phyloP scores from a whole-genome alignment of 2,797 vertebrate genomes.

The Tiaroga cobitis region DNA sequence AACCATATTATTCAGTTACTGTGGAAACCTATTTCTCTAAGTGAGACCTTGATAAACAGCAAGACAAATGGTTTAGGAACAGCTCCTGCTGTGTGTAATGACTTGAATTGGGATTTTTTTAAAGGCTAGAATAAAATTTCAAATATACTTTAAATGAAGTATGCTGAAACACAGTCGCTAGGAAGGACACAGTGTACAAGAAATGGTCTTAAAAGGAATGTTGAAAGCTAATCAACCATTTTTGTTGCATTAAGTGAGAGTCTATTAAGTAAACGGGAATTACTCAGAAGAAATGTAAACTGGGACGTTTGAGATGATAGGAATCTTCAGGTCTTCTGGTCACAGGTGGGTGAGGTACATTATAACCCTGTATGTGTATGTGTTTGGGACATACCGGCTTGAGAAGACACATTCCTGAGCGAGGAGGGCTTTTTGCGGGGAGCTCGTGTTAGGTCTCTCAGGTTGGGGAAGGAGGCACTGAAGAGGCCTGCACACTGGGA shows the following conservation, averaged over 20 bases:
- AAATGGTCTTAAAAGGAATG: neutral
- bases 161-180: neutral
- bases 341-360: neutral
- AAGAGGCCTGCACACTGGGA: conserved; percentile 95
- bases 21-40: neutral
- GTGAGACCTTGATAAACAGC: neutral
- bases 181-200: neutral
- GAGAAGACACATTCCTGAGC: conserved; percentile 87
- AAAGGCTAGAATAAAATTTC: neutral
- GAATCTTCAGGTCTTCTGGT: neutral
- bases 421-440: conserved; percentile 90
- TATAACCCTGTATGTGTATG: conserved; percentile 13
- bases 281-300: neutral
- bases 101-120: neutral
- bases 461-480: conserved; percentile 97
- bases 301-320: neutral
- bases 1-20: neutral
- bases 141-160: neutral
- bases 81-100: neutral
- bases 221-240: neutral
- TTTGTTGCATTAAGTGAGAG: neutral
- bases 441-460: conserved; percentile 93
- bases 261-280: neutral
- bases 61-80: neutral
- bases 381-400: conserved; percentile 87